A percentile compares a stretch with the other conserved stretches of the same genome.
Conservation (phyloP, 2,888 invertebrate genomes). For the Drosophila austrosaltans region DNA sequence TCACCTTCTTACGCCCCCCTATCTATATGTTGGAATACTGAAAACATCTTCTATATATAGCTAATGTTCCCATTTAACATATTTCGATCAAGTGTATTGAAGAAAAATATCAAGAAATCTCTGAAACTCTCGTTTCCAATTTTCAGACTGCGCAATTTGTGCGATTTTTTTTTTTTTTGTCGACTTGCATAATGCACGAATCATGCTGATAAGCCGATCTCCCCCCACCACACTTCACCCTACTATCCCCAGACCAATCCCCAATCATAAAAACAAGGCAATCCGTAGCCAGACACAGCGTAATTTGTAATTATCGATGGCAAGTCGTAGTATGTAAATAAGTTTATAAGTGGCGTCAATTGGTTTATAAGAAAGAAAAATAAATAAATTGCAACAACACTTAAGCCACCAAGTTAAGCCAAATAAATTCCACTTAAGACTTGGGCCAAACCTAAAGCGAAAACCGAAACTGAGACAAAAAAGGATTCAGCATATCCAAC, state of each 20-base stretch:
- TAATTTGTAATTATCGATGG: slow-evolving; percentile 59
- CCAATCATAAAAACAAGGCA: background rate
- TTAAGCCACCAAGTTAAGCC: background rate
- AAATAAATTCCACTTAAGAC: slow-evolving; percentile 24
- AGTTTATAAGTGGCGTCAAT: slow-evolving; percentile 24
- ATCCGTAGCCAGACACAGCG: slow-evolving; percentile 53
- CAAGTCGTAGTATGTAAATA: slow-evolving; percentile 18
- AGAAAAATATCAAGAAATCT: slow-evolving; percentile 5
- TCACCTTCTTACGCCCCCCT: too few species aligned
- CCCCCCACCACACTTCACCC: background rate
- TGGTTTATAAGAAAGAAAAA: background rate
- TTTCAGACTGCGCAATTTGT: slow-evolving; percentile 65
- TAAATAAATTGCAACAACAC: slow-evolving; percentile 9
- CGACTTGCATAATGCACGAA: slow-evolving; percentile 66
- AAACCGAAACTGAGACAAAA: slow-evolving; percentile 8
- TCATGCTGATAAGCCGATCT: slow-evolving; percentile 38
- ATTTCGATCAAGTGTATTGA: background rate
- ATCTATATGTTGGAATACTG: too few species aligned
- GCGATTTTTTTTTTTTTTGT: slow-evolving; percentile 42
- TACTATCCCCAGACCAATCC: background rate
- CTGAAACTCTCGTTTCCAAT: slow-evolving; percentile 13
- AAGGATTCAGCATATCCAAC: slow-evolving; percentile 18
- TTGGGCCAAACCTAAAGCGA: background rate
- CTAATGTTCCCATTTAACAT: background rate
- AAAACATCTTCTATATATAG: background rate